Conservation (phyloP, 2,888 invertebrate genomes). For the Macrosiphum euphorbiae region DNA sequence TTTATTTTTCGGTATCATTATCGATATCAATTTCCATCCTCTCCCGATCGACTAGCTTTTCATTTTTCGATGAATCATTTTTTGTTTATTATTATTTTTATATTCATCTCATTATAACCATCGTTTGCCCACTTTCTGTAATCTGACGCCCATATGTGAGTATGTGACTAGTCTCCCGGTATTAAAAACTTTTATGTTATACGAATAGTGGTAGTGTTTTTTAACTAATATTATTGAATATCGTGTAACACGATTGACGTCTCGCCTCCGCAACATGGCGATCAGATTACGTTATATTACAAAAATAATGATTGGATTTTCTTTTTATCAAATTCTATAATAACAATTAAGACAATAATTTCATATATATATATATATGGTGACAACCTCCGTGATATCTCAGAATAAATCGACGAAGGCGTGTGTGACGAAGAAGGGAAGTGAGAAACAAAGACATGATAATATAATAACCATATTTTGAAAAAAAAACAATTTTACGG, state of each 20-base stretch:
- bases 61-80: not conserved
- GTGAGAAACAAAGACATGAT: not conserved
- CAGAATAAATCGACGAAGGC: not conserved
- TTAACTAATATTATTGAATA: not conserved
- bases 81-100: not conserved
- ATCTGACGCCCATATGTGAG: not conserved
- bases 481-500: not conserved
- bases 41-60: not conserved
- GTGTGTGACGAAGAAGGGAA: not conserved
- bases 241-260: not conserved
- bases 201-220: not conserved
- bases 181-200: not conserved
- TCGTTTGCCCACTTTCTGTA: not conserved
- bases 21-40: not conserved
- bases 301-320: not conserved
- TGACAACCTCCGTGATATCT: not conserved
- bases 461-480: not conserved
- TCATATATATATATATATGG: not conserved
- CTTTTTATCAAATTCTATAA: not conserved
- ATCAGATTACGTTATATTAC: not conserved
- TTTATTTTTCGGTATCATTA: not conserved
- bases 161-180: not conserved
- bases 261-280: not conserved
- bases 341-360: not conserved
- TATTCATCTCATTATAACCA: not conserved